phyloP scores from a whole-genome alignment of 2,797 vertebrate genomes.

The Anableps anableps region DNA sequence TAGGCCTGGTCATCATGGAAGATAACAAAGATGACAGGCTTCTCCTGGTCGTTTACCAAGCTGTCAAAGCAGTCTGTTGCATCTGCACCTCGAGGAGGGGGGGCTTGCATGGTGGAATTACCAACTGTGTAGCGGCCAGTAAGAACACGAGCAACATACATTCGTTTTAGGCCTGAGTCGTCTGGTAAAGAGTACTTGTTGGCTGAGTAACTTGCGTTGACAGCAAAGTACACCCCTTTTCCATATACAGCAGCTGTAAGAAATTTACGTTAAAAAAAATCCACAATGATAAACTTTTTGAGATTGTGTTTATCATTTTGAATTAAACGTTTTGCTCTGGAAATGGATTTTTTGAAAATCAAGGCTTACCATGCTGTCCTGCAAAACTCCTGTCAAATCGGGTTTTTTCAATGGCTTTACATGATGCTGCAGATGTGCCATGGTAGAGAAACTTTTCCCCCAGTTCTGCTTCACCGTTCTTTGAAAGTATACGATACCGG shows the following conservation, averaged over 20 bases:
- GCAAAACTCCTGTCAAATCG: conserved; percentile 66
- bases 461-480: conserved; percentile 51
- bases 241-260: conserved; percentile 44
- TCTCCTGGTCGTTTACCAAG: conserved; percentile 57
- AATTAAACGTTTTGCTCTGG: background rate
- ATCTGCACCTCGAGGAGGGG: conserved; percentile 55
- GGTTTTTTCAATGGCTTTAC: conserved; percentile 59
- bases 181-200: background rate
- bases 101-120: background rate
- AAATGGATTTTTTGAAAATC: background rate
- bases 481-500: conserved; percentile 45
- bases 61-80: conserved; percentile 69
- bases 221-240: conserved; percentile 75
- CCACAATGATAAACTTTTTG: background rate
- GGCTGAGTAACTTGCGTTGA: conserved; percentile 66
- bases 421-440: conserved; percentile 52
- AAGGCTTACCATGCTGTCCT: conserved; percentile 45
- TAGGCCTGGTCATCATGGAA: conserved; percentile 80
- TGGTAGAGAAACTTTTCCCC: conserved; percentile 70
- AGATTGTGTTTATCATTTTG: background rate
- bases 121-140: conserved; percentile 66
- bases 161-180: conserved; percentile 21
- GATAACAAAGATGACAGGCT: conserved; percentile 70
- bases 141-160: conserved; percentile 72
- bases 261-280: background rate